Conservation (phyloP, 2,113 vertebrate genomes). For the Carassius auratus region DNA sequence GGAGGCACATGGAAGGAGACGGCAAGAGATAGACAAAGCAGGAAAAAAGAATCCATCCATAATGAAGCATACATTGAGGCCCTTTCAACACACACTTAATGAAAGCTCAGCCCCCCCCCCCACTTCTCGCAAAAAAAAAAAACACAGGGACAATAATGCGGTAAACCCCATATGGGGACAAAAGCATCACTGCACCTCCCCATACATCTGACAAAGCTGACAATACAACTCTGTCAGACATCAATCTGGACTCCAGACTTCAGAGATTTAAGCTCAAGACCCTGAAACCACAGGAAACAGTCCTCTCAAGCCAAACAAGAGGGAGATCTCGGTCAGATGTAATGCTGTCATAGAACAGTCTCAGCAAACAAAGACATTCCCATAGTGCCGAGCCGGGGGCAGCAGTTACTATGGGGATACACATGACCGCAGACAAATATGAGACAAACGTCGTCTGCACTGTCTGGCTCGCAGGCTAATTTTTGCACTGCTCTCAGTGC, state of each 20-base stretch:
- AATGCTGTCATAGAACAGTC: constrained; percentile 43
- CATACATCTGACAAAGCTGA: background rate
- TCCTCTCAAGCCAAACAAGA: background rate
- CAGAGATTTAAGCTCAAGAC: constrained; percentile 26
- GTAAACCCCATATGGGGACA: constrained; percentile 41
- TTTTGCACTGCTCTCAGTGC: background rate
- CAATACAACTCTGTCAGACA: constrained; percentile 40
- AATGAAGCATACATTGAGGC: constrained; percentile 58
- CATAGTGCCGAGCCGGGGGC: constrained; percentile 35
- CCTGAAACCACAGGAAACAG: background rate
- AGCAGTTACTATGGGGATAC: constrained; percentile 68
- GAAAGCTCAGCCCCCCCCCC: constrained; percentile 38
- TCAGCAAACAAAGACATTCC: constrained; percentile 39
- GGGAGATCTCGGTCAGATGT: constrained; percentile 24
- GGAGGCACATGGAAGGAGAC: background rate
- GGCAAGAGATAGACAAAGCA: constrained; percentile 31
- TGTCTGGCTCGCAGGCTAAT: constrained; percentile 50
- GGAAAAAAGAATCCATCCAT: constrained; percentile 56
- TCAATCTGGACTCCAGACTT: constrained; percentile 28
- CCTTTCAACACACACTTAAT: constrained; percentile 53
- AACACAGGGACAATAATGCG: constrained; percentile 57
- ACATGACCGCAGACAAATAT: constrained; percentile 64
- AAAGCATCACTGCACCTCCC: constrained; percentile 16
- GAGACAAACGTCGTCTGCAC: constrained; percentile 57
- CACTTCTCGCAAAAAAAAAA: background rate